Base-by-base conservation (phyloP, 2,888 invertebrate genomes). In the Hydroisotoma schaefferi region DNA sequence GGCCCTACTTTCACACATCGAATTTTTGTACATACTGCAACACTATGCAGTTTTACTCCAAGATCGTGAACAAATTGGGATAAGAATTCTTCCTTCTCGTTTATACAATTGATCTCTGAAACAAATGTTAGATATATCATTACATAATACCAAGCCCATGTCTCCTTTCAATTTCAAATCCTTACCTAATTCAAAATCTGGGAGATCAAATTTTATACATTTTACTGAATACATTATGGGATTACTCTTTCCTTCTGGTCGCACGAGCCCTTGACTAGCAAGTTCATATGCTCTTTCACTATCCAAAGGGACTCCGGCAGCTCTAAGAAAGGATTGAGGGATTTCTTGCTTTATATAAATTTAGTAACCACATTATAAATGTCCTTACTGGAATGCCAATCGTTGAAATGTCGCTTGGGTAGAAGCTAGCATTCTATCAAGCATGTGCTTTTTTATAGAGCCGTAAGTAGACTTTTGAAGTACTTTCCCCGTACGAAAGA, bases 251-350 rank as follows among this genome's bases (percentile, higher is more conserved):
- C 82, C 77, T 0, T 80, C 79, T 0, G 97, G 94, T 59, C 94
- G 80, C 2, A 95, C 82, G 0, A 87, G 81, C 0, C 98, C 97
- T 76, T 86, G 80, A 1, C 84, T 80, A 6, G 94, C 94, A 59
- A 97, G 74, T 59, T 97, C 91, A 77, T 91, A 98, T 10, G 93
- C 93, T 44, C 87, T 84, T 77, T 97, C 90, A 40, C 90, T 90
- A 73, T 90, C 85, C 63, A 89, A 81, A 75, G 90, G 86, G 0
- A 95, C 83, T 25, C 93, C 93, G 70, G 84, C 83, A 44, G 85
- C 75, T 70, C 87, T 87, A 75, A 57, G 78, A 15, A 15, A 47
- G 28, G 18, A 55, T 12, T 15, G 10, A 33, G n/a, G n/a, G n/a
- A n/a, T n/a, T n/a, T n/a, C n/a, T n/a, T n/a, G n/a, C n/a, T n/a